phyloP scores from a whole-genome alignment of 2,888 invertebrate genomes.

The Tachystola acroxantha region DNA sequence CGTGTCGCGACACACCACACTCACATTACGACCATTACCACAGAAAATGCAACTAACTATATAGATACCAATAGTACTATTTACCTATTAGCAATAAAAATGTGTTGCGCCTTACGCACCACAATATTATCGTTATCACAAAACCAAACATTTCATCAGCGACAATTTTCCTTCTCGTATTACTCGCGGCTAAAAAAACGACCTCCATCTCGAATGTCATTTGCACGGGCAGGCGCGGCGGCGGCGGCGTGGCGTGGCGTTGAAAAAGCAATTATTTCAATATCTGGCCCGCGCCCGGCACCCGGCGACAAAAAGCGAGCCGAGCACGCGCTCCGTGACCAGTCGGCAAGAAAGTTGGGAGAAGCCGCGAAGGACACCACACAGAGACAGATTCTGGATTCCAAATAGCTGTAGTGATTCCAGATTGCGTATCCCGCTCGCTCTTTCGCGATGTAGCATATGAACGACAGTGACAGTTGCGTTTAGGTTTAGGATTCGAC shows the following conservation, averaged over 20 bases:
- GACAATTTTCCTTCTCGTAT: slow-evolving; percentile 64
- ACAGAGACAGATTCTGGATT: neutral
- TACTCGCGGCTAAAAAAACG: slow-evolving; percentile 60
- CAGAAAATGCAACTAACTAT: too few species aligned
- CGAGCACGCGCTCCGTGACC: slow-evolving; percentile 66
- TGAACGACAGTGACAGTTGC: too few species aligned
- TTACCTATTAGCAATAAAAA: too few species aligned
- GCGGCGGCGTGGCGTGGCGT: slow-evolving; percentile 48
- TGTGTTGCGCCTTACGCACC: too few species aligned
- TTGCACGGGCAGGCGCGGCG: slow-evolving; percentile 46
- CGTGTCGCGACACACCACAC: too few species aligned
- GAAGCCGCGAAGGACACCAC: slow-evolving; percentile 50
- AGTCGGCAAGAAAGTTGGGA: slow-evolving; percentile 57
- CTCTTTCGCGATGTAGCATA: too few species aligned
- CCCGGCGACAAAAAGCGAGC: slow-evolving; percentile 60
- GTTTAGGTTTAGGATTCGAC: too few species aligned
- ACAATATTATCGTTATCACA: neutral
- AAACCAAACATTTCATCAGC: slow-evolving; percentile 57
- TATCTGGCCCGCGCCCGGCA: slow-evolving; percentile 61
- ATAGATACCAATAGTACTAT: too few species aligned
- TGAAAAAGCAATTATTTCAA: slow-evolving; percentile 78
- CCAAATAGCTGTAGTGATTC: too few species aligned
- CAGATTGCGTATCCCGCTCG: too few species aligned
- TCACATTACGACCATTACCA: too few species aligned
- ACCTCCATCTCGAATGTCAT: slow-evolving; percentile 78